A percentile compares a stretch with the other conserved stretches of the same genome.
phyloP scores from a whole-genome alignment of 2,888 invertebrate species.

The Himalopsyche tibetana region DNA sequence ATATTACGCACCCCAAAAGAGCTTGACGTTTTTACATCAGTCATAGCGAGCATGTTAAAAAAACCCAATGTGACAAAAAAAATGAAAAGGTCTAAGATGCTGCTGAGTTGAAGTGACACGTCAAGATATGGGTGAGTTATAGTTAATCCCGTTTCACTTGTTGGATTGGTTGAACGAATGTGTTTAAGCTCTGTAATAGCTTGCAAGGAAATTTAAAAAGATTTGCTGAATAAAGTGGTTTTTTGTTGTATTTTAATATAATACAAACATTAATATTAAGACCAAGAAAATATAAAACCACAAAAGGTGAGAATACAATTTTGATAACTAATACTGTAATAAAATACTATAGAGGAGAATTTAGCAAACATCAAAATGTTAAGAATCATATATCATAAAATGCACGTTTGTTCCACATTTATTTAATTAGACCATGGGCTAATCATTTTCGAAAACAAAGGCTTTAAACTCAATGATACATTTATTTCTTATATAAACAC shows the following conservation, averaged over 20 bases:
- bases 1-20: constrained; percentile 51
- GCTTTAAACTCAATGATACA: too few species aligned
- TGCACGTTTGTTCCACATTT: too few species aligned
- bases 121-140: constrained; percentile 61
- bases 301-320: too few species aligned
- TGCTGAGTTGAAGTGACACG: constrained; percentile 55
- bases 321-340: too few species aligned
- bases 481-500: too few species aligned
- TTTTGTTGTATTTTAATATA: neutral
- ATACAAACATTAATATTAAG: too few species aligned
- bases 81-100: constrained; percentile 53
- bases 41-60: constrained; percentile 51
- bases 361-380: too few species aligned
- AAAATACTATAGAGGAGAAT: too few species aligned
- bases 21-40: constrained; percentile 55
- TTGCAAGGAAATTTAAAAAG: neutral
- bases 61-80: constrained; percentile 46
- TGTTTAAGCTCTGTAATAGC: constrained; percentile 13
- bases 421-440: too few species aligned
- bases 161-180: constrained; percentile 49
- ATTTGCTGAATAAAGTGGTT: constrained; percentile 23
- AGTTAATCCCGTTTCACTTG: constrained; percentile 55
- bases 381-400: too few species aligned
- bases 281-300: too few species aligned
- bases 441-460: too few species aligned